A percentile compares a stretch with the other conserved stretches of the same genome.
Evolutionary conservation across 2,797 vertebrate species (phyloP).

Genomic region (Numenius phaeopus): DNA sequence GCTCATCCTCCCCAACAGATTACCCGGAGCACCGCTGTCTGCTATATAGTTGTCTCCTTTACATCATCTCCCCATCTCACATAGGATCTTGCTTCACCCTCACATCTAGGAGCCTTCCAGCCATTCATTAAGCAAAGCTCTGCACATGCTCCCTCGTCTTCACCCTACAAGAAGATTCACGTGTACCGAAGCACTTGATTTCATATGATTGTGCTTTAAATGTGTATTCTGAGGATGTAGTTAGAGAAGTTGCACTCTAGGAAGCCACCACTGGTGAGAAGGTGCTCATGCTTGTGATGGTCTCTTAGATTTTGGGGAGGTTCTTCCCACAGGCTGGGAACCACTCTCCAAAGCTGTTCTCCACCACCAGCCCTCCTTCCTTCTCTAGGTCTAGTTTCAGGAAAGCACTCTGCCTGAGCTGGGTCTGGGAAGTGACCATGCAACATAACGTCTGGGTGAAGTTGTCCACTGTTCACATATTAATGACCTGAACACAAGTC

Average conservation of each 20-base stretch:
- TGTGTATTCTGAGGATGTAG: background rate
- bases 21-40: background rate
- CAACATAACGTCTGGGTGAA: background rate
- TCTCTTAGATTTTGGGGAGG: background rate
- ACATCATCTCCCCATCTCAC: background rate
- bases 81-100: background rate
- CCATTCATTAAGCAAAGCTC: background rate
- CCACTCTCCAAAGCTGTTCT: background rate
- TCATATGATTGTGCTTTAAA: background rate
- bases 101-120: background rate
- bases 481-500: background rate
- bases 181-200: background rate
- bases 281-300: background rate
- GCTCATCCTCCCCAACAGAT: background rate
- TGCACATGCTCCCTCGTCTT: background rate
- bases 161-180: background rate
- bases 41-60: background rate
- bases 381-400: fast-evolving
- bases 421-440: background rate
- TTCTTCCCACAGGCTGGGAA: background rate
- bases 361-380: background rate
- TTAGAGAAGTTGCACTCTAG: background rate
- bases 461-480: background rate
- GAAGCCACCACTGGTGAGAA: background rate
- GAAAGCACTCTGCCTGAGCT: fast-evolving